Evolutionary conservation across 2,797 vertebrate genomes (phyloP).

Genomic region (Spondyliosoma cantharus): DNA sequence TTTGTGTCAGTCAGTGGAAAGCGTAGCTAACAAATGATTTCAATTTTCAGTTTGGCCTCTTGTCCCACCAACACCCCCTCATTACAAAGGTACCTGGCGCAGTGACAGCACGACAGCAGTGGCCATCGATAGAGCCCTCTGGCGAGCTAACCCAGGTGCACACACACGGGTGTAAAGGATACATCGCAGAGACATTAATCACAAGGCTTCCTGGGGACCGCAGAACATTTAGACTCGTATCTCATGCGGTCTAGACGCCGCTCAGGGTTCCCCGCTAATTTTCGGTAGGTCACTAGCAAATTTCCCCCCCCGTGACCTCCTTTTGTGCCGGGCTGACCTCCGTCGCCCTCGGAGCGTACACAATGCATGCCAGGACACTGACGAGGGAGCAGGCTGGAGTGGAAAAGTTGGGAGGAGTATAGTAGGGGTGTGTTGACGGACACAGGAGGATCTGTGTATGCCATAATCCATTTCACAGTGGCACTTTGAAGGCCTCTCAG

Average conservation of each 20-base stretch:
- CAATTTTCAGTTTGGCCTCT: constrained; percentile 64
- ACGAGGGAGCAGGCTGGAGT: constrained; percentile 75
- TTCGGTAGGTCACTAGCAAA: constrained; percentile 84
- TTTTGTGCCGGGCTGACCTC: constrained; percentile 85
- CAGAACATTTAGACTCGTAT: constrained; percentile 42
- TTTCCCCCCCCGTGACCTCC: constrained; percentile 83
- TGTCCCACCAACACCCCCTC: constrained; percentile 55
- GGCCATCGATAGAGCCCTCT: constrained; percentile 50
- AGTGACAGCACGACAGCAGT: constrained; percentile 40
- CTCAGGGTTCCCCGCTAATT: constrained; percentile 80
- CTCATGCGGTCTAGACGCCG: constrained; percentile 80
- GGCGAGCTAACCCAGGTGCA: constrained; percentile 26
- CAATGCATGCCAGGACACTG: constrained; percentile 88
- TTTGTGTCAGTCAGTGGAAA: constrained; percentile 81
- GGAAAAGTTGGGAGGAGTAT: constrained; percentile 51
- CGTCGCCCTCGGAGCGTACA: constrained; percentile 75
- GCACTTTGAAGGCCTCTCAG: constrained; percentile 49
- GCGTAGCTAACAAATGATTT: constrained; percentile 74
- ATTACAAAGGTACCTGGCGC: constrained; percentile 68
- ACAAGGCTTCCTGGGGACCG: constrained; percentile 41
- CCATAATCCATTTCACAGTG: constrained; percentile 80
- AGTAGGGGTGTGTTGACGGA: constrained; percentile 74
- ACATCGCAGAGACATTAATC: constrained; percentile 52
- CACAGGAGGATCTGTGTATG: constrained; percentile 84
- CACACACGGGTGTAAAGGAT: constrained; percentile 33